Conservation (phyloP, 2,797 vertebrate species). For the Pteronotus mesoamericanus region DNA sequence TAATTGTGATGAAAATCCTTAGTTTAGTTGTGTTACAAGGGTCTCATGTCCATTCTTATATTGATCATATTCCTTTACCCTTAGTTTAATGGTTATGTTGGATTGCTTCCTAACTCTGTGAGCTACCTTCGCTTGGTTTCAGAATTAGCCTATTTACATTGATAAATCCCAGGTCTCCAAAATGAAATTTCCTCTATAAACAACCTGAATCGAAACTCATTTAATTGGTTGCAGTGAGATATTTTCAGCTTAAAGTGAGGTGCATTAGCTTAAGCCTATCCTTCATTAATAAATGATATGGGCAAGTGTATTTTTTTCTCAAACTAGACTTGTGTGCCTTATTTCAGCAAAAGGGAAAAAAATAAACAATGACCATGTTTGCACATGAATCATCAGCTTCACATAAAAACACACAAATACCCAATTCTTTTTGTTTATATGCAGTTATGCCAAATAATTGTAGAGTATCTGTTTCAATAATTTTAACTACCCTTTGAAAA, state of each 20-base stretch:
- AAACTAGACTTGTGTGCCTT: not conserved
- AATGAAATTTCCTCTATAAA: not conserved
- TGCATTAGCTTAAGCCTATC: not conserved
- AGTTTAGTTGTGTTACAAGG: not conserved
- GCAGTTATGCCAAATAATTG: not conserved
- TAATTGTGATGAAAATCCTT: not conserved
- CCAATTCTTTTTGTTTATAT: not conserved
- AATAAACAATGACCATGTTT: not conserved
- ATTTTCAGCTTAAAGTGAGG: constrained; percentile 3
- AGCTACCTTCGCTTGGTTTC: not conserved
- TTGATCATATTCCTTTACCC: not conserved
- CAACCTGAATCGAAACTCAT: not conserved
- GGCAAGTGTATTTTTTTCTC: not conserved
- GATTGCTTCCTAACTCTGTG: not conserved
- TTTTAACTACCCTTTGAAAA: not conserved
- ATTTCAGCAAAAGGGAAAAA: not conserved
- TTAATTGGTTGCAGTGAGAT: not conserved
- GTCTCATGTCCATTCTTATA: not conserved
- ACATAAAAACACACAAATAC: not conserved
- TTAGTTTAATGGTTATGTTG: not conserved
- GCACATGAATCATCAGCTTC: not conserved
- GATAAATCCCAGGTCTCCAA: not conserved
- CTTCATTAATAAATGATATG: not conserved
- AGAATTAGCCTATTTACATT: not conserved
- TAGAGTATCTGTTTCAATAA: not conserved